Evolutionary conservation across 2,888 invertebrate species (phyloP).

Genomic region (Heterodera filipjevi): DNA sequence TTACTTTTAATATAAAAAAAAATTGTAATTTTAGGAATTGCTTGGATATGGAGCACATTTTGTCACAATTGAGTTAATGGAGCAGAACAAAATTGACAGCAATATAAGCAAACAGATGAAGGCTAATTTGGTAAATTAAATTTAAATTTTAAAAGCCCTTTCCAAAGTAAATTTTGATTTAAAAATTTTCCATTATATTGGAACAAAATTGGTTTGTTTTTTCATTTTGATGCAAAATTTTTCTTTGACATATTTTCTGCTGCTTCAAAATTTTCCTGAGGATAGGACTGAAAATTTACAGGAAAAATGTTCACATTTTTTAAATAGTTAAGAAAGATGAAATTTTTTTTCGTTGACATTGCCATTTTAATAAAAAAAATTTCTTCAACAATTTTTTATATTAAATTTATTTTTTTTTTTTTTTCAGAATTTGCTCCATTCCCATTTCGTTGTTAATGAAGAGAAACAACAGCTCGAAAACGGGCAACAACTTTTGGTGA

Average conservation of each 20-base stretch:
- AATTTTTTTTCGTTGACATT: too few relatives aligned
- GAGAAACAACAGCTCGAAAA: neutral
- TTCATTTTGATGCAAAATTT: too few relatives aligned
- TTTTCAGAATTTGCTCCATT: neutral
- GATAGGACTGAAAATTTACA: too few relatives aligned
- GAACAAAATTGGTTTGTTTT: too few relatives aligned
- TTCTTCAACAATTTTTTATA: slow-evolving; percentile 2
- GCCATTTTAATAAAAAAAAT: too few relatives aligned
- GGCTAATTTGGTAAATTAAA: neutral
- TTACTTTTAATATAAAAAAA: slow-evolving; percentile 7
- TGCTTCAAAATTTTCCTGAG: too few relatives aligned
- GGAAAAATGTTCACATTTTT: too few relatives aligned
- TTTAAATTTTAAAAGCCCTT: neutral
- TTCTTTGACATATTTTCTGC: too few relatives aligned
- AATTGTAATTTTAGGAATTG: slow-evolving; percentile 39
- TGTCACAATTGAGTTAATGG: slow-evolving; percentile 48
- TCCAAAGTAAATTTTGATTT: neutral
- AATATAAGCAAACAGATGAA: neutral
- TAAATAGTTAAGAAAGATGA: too few relatives aligned
- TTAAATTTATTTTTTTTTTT: neutral
- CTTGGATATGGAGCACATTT: slow-evolving; percentile 43
- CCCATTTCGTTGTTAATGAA: neutral
- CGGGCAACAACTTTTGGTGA: neutral
- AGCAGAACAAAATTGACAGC: slow-evolving; percentile 36
- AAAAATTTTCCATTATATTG: too few relatives aligned